These are phyloP conservation scores for Palaemon carinicauda DNA, from an alignment of 1,140 invertebrate genomes.

Conservation along the genomic window DNA sequence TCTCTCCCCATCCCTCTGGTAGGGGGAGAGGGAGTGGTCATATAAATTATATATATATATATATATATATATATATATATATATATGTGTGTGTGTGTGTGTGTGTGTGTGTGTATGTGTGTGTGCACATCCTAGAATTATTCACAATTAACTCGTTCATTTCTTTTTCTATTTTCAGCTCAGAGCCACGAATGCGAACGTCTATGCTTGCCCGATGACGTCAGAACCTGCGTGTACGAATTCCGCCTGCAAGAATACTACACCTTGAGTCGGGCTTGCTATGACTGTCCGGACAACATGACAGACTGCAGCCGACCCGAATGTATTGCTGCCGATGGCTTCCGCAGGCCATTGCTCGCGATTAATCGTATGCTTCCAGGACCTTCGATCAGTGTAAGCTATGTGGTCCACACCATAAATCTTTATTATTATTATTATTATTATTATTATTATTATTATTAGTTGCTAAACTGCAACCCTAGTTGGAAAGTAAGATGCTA, in stretches of 20 bases:
- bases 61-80: neutral
- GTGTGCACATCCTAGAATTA: neutral
- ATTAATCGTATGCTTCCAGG: constrained; percentile 89
- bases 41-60: neutral
- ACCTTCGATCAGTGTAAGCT: constrained; percentile 77
- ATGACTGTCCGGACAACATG: constrained; percentile 77
- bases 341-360: constrained; percentile 76
- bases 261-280: constrained; percentile 72
- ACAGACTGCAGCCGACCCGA: constrained; percentile 80
- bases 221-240: constrained; percentile 26
- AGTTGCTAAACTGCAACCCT: too few species aligned
- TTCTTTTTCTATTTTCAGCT: neutral
- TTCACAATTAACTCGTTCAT: too few species aligned
- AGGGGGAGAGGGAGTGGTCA: too few species aligned
- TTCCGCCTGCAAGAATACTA: constrained; percentile 36
- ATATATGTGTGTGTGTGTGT: neutral
- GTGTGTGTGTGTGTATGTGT: neutral
- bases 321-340: constrained; percentile 84
- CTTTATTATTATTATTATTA: too few species aligned
- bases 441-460: too few species aligned
- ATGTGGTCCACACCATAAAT: too few species aligned
- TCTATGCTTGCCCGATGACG: neutral
- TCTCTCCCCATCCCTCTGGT: too few species aligned
- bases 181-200: constrained; percentile 16
- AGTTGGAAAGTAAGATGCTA: too few species aligned